phyloP scores from a whole-genome alignment of 2,888 invertebrate species.

The Pollenia amentaria region DNA sequence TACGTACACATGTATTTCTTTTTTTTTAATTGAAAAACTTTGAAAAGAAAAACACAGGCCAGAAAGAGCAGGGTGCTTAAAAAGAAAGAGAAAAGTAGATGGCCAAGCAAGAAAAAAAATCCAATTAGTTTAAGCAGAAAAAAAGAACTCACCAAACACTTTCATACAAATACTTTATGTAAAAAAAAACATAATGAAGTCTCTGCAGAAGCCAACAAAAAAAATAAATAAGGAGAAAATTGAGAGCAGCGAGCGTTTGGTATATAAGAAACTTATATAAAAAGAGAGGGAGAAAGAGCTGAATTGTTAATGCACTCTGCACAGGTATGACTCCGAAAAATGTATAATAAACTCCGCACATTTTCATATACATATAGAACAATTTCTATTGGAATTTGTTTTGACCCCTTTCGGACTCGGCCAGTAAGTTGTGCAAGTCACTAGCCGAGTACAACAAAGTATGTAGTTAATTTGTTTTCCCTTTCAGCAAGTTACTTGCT shows the following conservation, averaged over 20 bases:
- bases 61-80: slow-evolving; percentile 30
- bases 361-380: neutral
- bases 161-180: neutral
- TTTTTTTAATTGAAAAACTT: slow-evolving; percentile 13
- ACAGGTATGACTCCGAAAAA: slow-evolving; percentile 33
- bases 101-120: slow-evolving; percentile 35
- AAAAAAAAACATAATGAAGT: slow-evolving; percentile 62
- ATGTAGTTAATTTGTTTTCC: no score
- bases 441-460: no score
- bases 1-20: neutral
- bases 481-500: no score
- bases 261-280: slow-evolving; percentile 37
- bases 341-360: neutral
- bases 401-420: no score
- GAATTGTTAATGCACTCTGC: neutral
- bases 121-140: slow-evolving; percentile 60
- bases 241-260: slow-evolving; percentile 23
- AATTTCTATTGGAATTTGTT: neutral
- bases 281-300: neutral
- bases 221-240: slow-evolving; percentile 37
- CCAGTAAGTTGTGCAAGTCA: no score
- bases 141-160: slow-evolving; percentile 6
- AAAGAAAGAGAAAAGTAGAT: slow-evolving; percentile 25
- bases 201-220: slow-evolving; percentile 30
- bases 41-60: neutral